These are phyloP conservation scores for Acleris sparsana DNA, from an alignment of 2,888 invertebrate genomes.

Conservation along the genomic window DNA sequence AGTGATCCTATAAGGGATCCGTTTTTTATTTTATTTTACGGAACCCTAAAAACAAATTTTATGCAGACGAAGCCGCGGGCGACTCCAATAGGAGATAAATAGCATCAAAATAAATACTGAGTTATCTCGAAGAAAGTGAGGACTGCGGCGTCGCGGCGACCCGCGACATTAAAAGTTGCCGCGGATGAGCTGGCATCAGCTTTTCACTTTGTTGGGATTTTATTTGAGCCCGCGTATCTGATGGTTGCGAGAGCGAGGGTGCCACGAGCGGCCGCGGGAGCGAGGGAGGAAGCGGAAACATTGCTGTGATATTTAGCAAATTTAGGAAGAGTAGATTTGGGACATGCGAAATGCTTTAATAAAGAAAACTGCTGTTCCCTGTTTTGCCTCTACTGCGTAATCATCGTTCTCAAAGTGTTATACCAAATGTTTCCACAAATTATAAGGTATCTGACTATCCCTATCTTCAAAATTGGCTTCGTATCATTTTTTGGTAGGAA, in stretches of 20 bases:
- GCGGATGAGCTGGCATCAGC: slow-evolving; percentile 51
- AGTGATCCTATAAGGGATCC: no score
- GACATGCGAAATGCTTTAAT: slow-evolving; percentile 28
- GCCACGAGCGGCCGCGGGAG: slow-evolving; percentile 35
- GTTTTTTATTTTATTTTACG: no score
- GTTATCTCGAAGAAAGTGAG: background rate
- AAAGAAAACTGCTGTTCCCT: background rate
- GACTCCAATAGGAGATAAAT: background rate
- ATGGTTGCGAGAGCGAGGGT: slow-evolving; percentile 44
- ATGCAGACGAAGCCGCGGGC: no score
- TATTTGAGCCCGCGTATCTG: slow-evolving; percentile 60
- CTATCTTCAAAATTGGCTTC: no score
- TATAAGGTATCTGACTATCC: no score
- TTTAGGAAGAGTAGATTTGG: background rate
- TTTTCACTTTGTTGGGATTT: slow-evolving; percentile 72
- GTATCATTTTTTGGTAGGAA: no score
- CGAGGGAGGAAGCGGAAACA: slow-evolving; percentile 41
- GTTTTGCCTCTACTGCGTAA: no score
- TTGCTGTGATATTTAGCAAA: slow-evolving; percentile 39
- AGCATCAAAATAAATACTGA: background rate
- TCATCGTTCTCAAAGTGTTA: no score
- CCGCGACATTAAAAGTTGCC: slow-evolving; percentile 55
- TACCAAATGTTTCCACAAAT: no score
- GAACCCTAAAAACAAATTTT: no score
- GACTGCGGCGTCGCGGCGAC: slow-evolving; percentile 16